phyloP scores from a whole-genome alignment of 1,140 invertebrate species.

The Tetramorium simillimum region DNA sequence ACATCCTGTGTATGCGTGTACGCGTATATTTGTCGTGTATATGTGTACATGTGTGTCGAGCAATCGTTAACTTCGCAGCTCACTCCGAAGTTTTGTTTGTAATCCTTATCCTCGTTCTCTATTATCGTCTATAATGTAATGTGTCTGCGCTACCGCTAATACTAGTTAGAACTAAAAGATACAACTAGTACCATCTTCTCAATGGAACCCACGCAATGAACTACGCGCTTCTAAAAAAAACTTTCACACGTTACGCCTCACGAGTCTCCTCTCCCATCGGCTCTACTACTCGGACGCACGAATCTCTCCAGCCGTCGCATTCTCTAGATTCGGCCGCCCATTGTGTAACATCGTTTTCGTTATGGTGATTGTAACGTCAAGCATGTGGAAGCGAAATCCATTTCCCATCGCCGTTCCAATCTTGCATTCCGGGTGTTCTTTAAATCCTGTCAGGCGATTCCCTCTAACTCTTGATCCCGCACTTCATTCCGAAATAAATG shows the following conservation, averaged over 20 bases:
- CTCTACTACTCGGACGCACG: not conserved
- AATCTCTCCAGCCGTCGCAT: slow-evolving; percentile 28
- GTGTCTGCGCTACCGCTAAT: slow-evolving; percentile 68
- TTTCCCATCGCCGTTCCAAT: not conserved
- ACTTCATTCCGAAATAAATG: not conserved
- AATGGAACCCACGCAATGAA: slow-evolving; percentile 66
- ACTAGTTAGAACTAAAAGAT: slow-evolving; percentile 70
- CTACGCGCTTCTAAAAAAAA: slow-evolving; percentile 57
- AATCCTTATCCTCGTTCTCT: slow-evolving; percentile 36
- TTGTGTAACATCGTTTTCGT: slow-evolving; percentile 63
- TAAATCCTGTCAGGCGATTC: not conserved
- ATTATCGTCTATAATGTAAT: slow-evolving; percentile 65
- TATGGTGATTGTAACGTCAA: slow-evolving; percentile 73
- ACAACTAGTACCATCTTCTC: slow-evolving; percentile 67
- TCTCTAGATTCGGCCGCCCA: slow-evolving; percentile 44
- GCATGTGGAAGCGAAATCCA: slow-evolving; percentile 46
- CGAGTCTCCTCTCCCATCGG: not conserved
- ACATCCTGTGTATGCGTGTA: not conserved
- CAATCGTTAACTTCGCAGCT: slow-evolving; percentile 54
- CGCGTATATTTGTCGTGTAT: not conserved
- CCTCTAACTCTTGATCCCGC: not conserved
- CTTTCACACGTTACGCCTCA: slow-evolving; percentile 49
- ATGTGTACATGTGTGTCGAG: slow-evolving; percentile 50
- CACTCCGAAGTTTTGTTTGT: slow-evolving; percentile 40
- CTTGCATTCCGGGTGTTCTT: not conserved